Evolutionary conservation across 1,140 invertebrate species (phyloP).

Genomic region (Zaprionus ghesquierei): DNA sequence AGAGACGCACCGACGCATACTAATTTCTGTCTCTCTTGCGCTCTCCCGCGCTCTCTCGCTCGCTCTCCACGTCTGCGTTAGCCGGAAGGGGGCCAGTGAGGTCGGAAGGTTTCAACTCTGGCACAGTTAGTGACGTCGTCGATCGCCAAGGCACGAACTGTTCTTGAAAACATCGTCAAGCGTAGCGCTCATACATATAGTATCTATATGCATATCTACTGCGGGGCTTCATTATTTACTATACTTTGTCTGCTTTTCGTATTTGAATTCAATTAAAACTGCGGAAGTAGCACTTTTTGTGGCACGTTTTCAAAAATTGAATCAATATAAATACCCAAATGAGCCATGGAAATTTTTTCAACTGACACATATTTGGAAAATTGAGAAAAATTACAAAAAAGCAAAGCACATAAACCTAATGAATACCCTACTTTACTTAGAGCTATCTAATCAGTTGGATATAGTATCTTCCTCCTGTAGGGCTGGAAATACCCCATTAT

Average conservation of each 20-base stretch:
- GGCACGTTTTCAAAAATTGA: not conserved
- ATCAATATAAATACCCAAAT: conserved; percentile 22
- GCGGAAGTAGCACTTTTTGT: conserved; percentile 58
- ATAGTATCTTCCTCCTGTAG: not conserved
- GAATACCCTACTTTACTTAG: not conserved
- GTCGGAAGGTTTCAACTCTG: conserved; percentile 3
- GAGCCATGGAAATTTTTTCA: conserved; percentile 20
- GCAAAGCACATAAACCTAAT: not conserved
- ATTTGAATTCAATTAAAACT: conserved; percentile 64
- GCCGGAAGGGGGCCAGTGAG: conserved; percentile 37
- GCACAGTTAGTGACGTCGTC: conserved; percentile 8
- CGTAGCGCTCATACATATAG: not conserved
- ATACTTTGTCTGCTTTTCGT: conserved; percentile 9
- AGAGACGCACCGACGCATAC: conserved; percentile 59
- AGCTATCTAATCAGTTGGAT: not conserved
- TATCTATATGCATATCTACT: conserved; percentile 1
- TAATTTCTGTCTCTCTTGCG: conserved; percentile 43
- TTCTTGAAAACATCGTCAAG: conserved; percentile 69
- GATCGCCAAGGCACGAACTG: conserved; percentile 25
- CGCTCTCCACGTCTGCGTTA: conserved; percentile 3
- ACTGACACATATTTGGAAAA: conserved; percentile 8
- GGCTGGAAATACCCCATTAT: not conserved
- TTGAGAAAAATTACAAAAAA: not conserved
- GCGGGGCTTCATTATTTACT: conserved; percentile 14
- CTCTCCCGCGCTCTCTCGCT: not conserved